phyloP scores from a whole-genome alignment of 2,888 invertebrate genomes.

The Amaurobius ferox region DNA sequence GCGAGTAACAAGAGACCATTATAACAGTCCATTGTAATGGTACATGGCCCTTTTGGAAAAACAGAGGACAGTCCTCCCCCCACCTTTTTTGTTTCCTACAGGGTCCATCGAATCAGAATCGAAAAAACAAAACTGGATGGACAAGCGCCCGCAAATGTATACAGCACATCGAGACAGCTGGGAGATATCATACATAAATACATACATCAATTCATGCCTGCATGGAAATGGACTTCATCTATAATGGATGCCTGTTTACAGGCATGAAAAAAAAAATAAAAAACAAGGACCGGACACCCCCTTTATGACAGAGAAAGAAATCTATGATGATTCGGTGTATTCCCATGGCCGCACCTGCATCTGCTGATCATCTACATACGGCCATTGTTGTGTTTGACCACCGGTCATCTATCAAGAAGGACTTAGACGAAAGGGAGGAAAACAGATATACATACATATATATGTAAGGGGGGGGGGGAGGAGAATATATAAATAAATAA shows the following conservation, averaged over 20 bases:
- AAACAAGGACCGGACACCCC: constrained; percentile 40
- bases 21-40: constrained; percentile 4
- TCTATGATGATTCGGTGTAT: constrained; percentile 49
- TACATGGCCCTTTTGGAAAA: constrained; percentile 5
- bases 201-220: constrained; percentile 72
- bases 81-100: constrained; percentile 2
- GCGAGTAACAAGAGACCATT: constrained; percentile 19
- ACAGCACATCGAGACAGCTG: constrained; percentile 70
- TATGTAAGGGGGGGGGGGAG: neutral
- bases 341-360: constrained; percentile 68
- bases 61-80: constrained; percentile 5
- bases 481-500: constrained; percentile 50
- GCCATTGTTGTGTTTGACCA: constrained; percentile 51
- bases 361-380: constrained; percentile 65
- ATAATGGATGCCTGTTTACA: constrained; percentile 72
- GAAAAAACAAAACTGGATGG: constrained; percentile 54
- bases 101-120: constrained; percentile 24
- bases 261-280: constrained; percentile 21
- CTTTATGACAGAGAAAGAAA: constrained; percentile 26
- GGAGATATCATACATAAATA: constrained; percentile 72
- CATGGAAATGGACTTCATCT: constrained; percentile 70
- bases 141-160: constrained; percentile 64
- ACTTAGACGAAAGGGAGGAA: constrained; percentile 37
- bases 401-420: constrained; percentile 64
- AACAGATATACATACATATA: constrained; percentile 35